Percentiles rank a stretch among this genome's conserved stretches.
Evolutionary conservation across 1,140 invertebrate species (phyloP).

Genomic region (Euura lappo): DNA sequence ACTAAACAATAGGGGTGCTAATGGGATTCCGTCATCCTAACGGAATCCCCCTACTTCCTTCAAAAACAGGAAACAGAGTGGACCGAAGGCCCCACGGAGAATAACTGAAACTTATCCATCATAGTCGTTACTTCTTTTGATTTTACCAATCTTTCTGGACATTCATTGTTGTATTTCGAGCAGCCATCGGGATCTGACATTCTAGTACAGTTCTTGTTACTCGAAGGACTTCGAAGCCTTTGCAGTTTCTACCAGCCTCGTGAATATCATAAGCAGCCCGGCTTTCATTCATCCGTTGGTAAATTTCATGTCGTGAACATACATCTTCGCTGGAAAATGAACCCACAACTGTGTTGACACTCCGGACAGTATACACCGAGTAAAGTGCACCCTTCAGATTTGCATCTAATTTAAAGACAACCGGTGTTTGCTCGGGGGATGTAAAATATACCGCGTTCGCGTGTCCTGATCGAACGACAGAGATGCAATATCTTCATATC

Average conservation of each 20-base stretch:
- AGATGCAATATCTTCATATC: no score
- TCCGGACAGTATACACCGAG: background rate
- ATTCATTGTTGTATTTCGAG: background rate
- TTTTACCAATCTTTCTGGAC: background rate
- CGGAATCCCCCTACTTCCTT: background rate
- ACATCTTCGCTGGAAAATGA: background rate
- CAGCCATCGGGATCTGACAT: background rate
- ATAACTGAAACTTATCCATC: no score
- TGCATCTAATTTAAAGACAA: background rate
- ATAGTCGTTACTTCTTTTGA: background rate
- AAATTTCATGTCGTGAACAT: background rate
- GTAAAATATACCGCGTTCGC: background rate
- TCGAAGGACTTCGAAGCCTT: no score
- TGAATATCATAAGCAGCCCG: background rate
- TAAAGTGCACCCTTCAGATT: background rate
- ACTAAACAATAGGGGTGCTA: conserved; percentile 5
- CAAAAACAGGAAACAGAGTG: background rate
- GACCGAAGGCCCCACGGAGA: background rate
- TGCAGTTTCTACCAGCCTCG: no score
- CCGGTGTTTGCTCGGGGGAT: background rate
- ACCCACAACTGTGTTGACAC: background rate
- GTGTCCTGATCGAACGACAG: no score
- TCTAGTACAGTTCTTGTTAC: background rate
- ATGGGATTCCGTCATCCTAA: conserved; percentile 2
- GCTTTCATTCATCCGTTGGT: background rate